phyloP scores from a whole-genome alignment of 2,797 vertebrate species.

The Sebastolobus altivelis region DNA sequence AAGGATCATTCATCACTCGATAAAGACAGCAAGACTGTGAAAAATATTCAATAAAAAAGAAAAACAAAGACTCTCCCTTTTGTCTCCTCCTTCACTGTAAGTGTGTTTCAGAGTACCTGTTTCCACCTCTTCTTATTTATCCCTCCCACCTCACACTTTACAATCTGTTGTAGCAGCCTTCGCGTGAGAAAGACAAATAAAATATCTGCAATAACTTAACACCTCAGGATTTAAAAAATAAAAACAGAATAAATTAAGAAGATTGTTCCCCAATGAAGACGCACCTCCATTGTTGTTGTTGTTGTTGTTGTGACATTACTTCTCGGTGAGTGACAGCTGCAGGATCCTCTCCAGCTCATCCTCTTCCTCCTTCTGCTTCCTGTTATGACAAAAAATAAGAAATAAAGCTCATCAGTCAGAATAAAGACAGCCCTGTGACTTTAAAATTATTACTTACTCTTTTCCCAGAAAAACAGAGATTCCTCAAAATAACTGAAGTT shows the following conservation, averaged over 20 bases:
- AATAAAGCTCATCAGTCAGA: neutral
- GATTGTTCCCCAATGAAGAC: conserved; percentile 67
- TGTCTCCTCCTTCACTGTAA: conserved; percentile 51
- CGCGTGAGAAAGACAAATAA: conserved; percentile 74
- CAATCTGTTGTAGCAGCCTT: conserved; percentile 71
- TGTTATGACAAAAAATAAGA: conserved; percentile 57
- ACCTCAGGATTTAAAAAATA: conserved; percentile 75
- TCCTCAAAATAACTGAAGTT: neutral
- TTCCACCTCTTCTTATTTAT: neutral
- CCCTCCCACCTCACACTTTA: conserved; percentile 24
- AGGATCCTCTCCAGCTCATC: conserved; percentile 94
- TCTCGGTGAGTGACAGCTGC: conserved; percentile 94
- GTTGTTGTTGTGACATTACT: conserved; percentile 82
- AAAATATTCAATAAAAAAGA: conserved; percentile 77
- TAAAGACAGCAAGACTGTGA: conserved; percentile 81
- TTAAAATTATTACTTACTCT: neutral
- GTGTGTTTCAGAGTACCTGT: conserved; percentile 49
- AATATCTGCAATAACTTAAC: conserved; percentile 85
- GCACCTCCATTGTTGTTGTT: conserved; percentile 31
- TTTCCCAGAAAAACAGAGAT: neutral
- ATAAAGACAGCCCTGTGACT: neutral
- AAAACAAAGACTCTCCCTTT: conserved; percentile 66
- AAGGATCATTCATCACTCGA: conserved; percentile 77
- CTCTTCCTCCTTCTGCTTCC: conserved; percentile 89
- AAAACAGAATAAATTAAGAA: conserved; percentile 80